Conservation (phyloP, 2,797 vertebrate species). For the Amniataba percoides region DNA sequence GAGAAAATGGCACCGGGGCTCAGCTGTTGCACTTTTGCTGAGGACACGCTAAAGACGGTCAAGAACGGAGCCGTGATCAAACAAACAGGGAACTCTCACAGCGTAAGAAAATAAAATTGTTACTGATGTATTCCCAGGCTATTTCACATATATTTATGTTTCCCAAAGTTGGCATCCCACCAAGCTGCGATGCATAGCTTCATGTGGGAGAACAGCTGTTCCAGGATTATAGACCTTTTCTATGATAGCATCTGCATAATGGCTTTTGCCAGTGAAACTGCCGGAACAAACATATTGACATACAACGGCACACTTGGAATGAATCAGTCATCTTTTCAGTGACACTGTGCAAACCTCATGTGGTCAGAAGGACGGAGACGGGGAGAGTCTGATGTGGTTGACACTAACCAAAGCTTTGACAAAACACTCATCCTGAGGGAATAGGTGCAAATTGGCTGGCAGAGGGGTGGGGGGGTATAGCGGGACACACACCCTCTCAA, state of each 20-base stretch:
- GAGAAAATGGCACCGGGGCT: constrained; percentile 58
- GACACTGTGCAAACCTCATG: constrained; percentile 83
- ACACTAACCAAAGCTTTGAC: constrained; percentile 62
- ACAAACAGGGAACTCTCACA: constrained; percentile 27
- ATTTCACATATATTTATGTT: constrained; percentile 42
- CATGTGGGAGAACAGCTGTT: constrained; percentile 89
- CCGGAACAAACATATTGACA: constrained; percentile 91
- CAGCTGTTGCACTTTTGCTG: constrained; percentile 64
- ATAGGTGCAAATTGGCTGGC: constrained; percentile 86
- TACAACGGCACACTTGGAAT: constrained; percentile 89
- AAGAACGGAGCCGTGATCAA: constrained; percentile 33
- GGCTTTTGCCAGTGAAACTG: constrained; percentile 89
- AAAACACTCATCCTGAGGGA: constrained; percentile 90
- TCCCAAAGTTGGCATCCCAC: constrained; percentile 31
- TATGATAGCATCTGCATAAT: constrained; percentile 89
- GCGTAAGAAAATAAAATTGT: constrained; percentile 35
- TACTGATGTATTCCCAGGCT: constrained; percentile 19
- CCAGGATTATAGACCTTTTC: constrained; percentile 85
- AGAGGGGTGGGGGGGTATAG: constrained; percentile 74
- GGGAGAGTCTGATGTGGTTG: constrained; percentile 54
- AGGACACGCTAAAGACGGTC: constrained; percentile 54
- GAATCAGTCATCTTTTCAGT: constrained; percentile 45
- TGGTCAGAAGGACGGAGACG: constrained; percentile 54
- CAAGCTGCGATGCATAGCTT: constrained; percentile 81
- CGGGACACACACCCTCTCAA: constrained; percentile 91